Base-by-base conservation (phyloP, 2,888 invertebrate genomes). In the Troides helena region DNA sequence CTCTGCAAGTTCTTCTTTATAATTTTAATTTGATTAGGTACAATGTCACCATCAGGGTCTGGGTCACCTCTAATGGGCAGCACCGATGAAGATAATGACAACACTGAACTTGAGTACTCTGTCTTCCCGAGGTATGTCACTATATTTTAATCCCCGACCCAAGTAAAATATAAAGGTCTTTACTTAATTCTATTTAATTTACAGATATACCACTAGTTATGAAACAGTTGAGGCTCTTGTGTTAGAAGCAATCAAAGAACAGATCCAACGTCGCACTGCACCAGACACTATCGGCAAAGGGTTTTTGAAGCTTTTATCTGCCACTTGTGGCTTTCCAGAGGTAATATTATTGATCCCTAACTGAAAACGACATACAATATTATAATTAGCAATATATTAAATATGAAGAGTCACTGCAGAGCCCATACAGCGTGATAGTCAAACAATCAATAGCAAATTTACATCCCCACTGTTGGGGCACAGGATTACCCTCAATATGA, bases 271-370 rank as follows among this genome's bases (percentile, higher is more conserved):
- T 65, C 94, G 98, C 50, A 97, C 97, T 0, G 96, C 97, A 56
- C 96, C 96, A 0, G 97, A 98, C 78, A 95, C 97, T 67, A 96
- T 98, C 62, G 97, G 97, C 0, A 95, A 98, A 70, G 98, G 98
- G 77, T 96, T 98, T 77, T 94, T 99, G 0, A 96, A 96, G 76
- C 94, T 99, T 70, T 90, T 99, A 50, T 95, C 97, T 0, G 95
- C 96, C 0, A 95, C 98, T 0, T 96, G 97, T 75, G 99, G 99
- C 0, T 95, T 98, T 71, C 95, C 95, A 0, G 98, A 98, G 89
- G 95, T 95, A 82, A 21, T 21, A 21, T 21, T 21, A 21, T 21
- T 21, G 21, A 21, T 21, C 21, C 21, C 21, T 21, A 21, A 58
- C 17, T 17, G 17, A 53, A 5, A 14, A 17, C 21, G 5, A 4